A percentile compares a stretch with the other conserved stretches of the same genome.
Evolutionary conservation across 2,888 invertebrate genomes (phyloP).

Genomic region (Seira musarum): DNA sequence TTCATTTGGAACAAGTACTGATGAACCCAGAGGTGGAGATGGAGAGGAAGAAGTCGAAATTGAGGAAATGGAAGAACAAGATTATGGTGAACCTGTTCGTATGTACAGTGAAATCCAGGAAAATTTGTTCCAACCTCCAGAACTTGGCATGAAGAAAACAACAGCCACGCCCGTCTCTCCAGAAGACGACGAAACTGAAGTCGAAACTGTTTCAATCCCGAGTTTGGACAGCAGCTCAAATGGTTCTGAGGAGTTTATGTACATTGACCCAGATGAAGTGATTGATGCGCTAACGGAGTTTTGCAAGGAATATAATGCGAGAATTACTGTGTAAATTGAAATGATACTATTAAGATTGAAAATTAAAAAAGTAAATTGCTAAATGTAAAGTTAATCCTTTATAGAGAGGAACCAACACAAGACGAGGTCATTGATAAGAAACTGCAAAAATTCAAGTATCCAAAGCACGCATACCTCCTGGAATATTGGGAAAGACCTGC

Average conservation of each 20-base stretch:
- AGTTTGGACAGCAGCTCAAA: conserved; percentile 43
- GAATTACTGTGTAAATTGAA: conserved; percentile 54
- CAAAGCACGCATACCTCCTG: conserved; percentile 75
- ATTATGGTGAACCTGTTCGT: neutral
- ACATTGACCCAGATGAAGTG: conserved; percentile 63
- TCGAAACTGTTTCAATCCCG: conserved; percentile 34
- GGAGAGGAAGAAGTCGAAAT: conserved; percentile 21
- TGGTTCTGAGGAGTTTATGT: conserved; percentile 59
- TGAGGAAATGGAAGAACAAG: conserved; percentile 17
- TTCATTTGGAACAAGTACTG: no score
- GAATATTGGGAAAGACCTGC: conserved; percentile 81
- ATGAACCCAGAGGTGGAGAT: conserved; percentile 16
- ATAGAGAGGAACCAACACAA: conserved; percentile 53
- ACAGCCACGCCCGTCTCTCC: conserved; percentile 5
- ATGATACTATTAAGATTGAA: neutral
- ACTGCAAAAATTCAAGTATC: conserved; percentile 61
- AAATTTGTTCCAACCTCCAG: neutral
- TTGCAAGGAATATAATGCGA: conserved; percentile 62
- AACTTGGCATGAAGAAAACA: neutral
- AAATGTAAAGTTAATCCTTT: neutral
- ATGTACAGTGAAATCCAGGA: neutral
- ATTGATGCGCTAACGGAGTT: conserved; percentile 63
- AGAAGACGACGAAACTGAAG: conserved; percentile 15
- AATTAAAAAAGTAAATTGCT: neutral
- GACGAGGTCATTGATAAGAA: conserved; percentile 59